A percentile compares a stretch with the other conserved stretches of the same genome.
phyloP scores from a whole-genome alignment of 2,113 vertebrate species.

The Trachemys scripta region DNA sequence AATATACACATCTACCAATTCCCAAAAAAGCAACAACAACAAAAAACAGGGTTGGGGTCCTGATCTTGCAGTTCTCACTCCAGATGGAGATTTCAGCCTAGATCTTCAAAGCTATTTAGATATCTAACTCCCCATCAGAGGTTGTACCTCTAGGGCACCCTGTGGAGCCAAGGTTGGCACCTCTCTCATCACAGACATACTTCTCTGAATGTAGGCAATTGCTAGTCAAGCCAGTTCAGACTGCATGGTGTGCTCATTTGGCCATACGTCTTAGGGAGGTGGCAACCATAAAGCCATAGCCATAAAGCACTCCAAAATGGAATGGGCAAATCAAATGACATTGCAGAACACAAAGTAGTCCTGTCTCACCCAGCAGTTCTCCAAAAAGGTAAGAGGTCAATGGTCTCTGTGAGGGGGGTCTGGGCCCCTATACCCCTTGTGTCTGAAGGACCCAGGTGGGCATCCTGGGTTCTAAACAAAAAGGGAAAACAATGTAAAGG shows the following conservation, averaged over 20 bases:
- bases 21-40: neutral
- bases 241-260: neutral
- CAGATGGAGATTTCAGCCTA: neutral
- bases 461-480: neutral
- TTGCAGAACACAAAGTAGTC: too few relatives aligned
- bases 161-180: too few relatives aligned
- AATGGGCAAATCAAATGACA: neutral
- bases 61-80: neutral
- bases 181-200: too few relatives aligned
- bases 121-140: neutral
- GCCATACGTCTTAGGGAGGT: neutral
- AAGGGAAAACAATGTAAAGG: neutral
- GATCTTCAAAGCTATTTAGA: neutral
- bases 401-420: neutral
- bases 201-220: neutral
- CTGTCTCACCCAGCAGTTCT: neutral
- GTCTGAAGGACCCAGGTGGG: neutral
- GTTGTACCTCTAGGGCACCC: neutral
- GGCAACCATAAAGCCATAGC: neutral
- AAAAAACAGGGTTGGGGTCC: neutral
- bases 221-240: neutral
- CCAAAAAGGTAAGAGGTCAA: neutral
- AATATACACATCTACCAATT: neutral
- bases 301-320: neutral
- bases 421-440: neutral